phyloP scores from a whole-genome alignment of 1,140 invertebrate genomes.

The Reticulitermes speratus region DNA sequence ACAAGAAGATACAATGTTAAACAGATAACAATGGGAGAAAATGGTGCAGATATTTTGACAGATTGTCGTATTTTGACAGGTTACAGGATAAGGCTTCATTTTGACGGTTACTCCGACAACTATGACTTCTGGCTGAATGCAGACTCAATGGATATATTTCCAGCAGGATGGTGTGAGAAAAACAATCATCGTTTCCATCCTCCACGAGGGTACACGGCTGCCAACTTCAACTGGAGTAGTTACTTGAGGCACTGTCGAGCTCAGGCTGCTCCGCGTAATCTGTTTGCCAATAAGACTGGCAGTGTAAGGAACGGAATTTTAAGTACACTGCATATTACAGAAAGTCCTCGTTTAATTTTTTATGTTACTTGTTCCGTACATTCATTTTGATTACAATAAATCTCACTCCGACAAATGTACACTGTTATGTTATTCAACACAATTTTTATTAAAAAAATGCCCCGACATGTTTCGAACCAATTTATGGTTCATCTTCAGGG shows the following conservation, averaged over 20 bases:
- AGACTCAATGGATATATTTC: constrained; percentile 88
- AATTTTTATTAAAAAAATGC: no score
- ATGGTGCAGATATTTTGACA: no score
- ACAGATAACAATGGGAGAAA: neutral
- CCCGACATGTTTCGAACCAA: no score
- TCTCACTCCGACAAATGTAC: no score
- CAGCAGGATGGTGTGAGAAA: constrained; percentile 88
- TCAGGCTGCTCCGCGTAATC: constrained; percentile 72
- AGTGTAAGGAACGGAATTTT: constrained; percentile 50
- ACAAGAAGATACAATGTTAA: neutral
- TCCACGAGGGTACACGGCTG: constrained; percentile 64
- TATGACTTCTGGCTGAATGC: constrained; percentile 95
- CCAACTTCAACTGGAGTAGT: constrained; percentile 77
- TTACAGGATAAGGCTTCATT: constrained; percentile 82
- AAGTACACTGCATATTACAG: neutral
- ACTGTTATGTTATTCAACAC: no score
- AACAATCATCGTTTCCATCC: constrained; percentile 71
- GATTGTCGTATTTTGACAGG: constrained; percentile 49
- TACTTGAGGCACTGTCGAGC: constrained; percentile 79
- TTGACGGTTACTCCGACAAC: constrained; percentile 86
- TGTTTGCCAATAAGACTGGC: constrained; percentile 66
- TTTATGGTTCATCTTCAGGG: no score
- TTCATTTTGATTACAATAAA: no score
- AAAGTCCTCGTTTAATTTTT: no score
- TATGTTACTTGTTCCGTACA: no score